These are phyloP conservation scores for Alces alces DNA, from an alignment of 2,113 vertebrate genomes.

Conservation along the genomic window DNA sequence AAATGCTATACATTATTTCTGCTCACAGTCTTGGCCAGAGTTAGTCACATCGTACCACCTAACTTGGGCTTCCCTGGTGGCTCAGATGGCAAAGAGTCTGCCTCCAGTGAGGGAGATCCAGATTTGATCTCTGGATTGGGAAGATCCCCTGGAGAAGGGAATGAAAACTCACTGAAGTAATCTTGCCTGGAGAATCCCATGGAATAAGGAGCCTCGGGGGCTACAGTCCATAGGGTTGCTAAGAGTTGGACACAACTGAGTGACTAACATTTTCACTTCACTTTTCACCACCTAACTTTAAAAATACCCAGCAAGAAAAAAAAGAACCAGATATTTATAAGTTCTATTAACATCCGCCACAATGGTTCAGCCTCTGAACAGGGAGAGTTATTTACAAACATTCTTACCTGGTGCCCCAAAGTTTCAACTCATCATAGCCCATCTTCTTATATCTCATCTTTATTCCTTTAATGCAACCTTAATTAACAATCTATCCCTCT, in stretches of 20 bases:
- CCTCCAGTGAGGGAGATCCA: neutral
- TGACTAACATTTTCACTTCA: neutral
- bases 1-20: neutral
- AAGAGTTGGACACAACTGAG: neutral
- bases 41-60: neutral
- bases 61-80: neutral
- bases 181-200: neutral
- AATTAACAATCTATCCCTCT: neutral
- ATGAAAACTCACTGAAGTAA: neutral
- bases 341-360: neutral
- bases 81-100: neutral
- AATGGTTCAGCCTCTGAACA: neutral
- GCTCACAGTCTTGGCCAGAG: neutral
- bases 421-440: neutral
- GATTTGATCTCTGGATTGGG: neutral
- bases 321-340: neutral
- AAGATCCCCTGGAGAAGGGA: neutral
- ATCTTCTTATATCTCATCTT: neutral
- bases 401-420: neutral
- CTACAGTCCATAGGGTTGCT: neutral
- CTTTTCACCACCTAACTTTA: neutral
- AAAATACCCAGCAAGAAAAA: neutral
- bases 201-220: neutral
- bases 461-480: neutral
- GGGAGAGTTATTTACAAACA: neutral